phyloP scores from a whole-genome alignment of 2,113 vertebrate species.

The Chloroceryle aenea region DNA sequence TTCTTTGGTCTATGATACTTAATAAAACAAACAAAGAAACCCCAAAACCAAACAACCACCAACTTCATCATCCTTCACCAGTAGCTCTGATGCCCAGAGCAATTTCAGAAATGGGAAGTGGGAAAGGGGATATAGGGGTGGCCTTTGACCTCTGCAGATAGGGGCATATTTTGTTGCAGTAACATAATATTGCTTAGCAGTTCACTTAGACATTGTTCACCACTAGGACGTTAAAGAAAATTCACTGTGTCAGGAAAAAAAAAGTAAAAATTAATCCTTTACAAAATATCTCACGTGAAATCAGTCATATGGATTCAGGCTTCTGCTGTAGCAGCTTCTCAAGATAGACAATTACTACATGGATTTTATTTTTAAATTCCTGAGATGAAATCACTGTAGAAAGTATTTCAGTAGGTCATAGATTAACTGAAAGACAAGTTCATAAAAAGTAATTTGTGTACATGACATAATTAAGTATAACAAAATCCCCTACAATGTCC shows the following conservation, averaged over 20 bases:
- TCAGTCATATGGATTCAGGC: neutral
- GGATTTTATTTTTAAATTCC: neutral
- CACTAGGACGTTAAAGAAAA: neutral
- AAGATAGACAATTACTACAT: neutral
- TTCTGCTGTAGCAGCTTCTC: neutral
- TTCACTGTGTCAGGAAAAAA: neutral
- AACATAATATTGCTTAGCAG: neutral
- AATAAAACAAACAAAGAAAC: no score
- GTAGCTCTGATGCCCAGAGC: neutral
- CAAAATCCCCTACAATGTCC: neutral
- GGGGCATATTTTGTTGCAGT: neutral
- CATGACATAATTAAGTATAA: neutral
- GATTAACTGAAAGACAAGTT: neutral
- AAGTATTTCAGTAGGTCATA: neutral
- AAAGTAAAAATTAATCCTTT: neutral
- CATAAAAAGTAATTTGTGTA: neutral
- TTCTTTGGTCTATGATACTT: neutral
- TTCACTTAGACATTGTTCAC: neutral
- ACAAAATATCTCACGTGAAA: neutral
- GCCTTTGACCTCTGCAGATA: neutral
- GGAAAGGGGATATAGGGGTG: neutral
- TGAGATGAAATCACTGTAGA: neutral
- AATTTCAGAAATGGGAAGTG: neutral
- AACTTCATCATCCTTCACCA: neutral
- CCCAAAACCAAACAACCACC: neutral